A percentile compares a stretch with the other conserved stretches of the same genome.
Conservation (phyloP, 2,113 vertebrate species). For the Circaetus gallicus region DNA sequence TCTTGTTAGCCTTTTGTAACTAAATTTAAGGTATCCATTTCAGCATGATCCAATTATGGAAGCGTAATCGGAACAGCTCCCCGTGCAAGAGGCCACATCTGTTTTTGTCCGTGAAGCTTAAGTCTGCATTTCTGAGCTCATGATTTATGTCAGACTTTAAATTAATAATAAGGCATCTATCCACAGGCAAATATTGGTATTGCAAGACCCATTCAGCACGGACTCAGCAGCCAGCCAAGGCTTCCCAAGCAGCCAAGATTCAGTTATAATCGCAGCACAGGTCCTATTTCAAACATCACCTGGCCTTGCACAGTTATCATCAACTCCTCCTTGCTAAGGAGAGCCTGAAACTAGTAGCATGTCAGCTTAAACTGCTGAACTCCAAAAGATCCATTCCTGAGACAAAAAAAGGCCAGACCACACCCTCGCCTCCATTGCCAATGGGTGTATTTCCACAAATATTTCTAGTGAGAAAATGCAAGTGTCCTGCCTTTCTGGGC, state of each 20-base stretch:
- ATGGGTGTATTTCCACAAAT: background rate
- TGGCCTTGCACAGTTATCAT: background rate
- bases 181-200: slow-evolving; percentile 66
- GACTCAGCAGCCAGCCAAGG: background rate
- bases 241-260: background rate
- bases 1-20: slow-evolving; percentile 43
- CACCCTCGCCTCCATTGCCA: fast-evolving
- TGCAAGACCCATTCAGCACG: background rate
- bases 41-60: slow-evolving; percentile 55
- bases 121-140: slow-evolving; percentile 62
- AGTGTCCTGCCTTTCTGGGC: background rate
- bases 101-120: slow-evolving; percentile 50
- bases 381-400: background rate
- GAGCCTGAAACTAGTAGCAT: background rate
- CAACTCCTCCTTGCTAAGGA: background rate
- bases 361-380: background rate
- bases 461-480: background rate
- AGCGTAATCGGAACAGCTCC: slow-evolving; percentile 31
- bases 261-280: background rate
- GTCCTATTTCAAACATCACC: slow-evolving; percentile 28
- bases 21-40: slow-evolving; percentile 65
- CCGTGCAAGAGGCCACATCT: slow-evolving; percentile 17
- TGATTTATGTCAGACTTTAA: slow-evolving; percentile 72
- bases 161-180: slow-evolving; percentile 61
- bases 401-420: background rate